Conservation (phyloP, 2,888 invertebrate species). For the Drosophila sordidula region DNA sequence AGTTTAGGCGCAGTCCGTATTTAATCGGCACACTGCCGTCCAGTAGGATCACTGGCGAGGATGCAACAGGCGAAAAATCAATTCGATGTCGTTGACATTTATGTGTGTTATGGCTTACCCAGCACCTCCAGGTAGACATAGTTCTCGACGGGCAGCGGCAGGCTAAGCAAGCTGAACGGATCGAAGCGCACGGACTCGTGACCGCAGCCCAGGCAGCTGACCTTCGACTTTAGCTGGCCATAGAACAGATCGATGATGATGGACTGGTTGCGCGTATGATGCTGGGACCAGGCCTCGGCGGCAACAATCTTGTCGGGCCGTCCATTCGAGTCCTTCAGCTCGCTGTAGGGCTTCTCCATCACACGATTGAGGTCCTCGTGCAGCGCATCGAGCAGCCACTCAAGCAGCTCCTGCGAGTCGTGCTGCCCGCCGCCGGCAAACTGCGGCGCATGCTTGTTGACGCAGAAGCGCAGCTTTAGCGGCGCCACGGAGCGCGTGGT, state of each 20-base stretch:
- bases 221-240: constrained; percentile 95
- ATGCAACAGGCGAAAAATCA: not conserved
- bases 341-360: constrained; percentile 89
- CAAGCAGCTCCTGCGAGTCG: constrained; percentile 96
- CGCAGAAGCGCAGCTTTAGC: constrained; percentile 93
- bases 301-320: constrained; percentile 90
- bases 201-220: constrained; percentile 92
- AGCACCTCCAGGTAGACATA: constrained; percentile 91
- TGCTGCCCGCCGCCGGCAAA: constrained; percentile 96
- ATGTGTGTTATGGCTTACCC: constrained; percentile 85
- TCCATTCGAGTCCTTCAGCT: constrained; percentile 91
- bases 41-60: constrained; percentile 88
- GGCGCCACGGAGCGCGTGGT: constrained; percentile 94
- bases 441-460: constrained; percentile 93
- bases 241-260: constrained; percentile 96
- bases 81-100: too few relatives aligned
- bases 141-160: constrained; percentile 96
- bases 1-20: constrained; percentile 93
- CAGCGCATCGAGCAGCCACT: constrained; percentile 95
- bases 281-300: constrained; percentile 93
- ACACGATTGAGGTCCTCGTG: constrained; percentile 97
- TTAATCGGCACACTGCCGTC: constrained; percentile 93
- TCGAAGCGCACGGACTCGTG: constrained; percentile 95
- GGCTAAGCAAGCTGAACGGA: constrained; percentile 94
- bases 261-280: constrained; percentile 92